Percentiles rank a stretch among this genome's conserved stretches.
Conservation (phyloP, 2,797 vertebrate genomes). For the Percopsis omiscomaycus region DNA sequence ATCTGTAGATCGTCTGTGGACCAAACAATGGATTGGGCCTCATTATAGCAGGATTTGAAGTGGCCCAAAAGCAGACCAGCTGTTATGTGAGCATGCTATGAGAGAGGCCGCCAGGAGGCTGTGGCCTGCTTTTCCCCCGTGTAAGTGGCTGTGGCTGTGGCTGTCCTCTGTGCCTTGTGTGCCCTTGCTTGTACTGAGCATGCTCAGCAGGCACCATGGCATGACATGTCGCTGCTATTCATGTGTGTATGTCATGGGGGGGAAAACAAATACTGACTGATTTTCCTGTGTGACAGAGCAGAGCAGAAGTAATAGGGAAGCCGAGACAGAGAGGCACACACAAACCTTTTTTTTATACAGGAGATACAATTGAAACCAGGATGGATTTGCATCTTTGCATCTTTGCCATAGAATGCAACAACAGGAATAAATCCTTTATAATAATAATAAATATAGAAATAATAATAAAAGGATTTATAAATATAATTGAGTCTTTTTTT, state of each 20-base stretch:
- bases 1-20: constrained; percentile 64
- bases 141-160: constrained; percentile 37
- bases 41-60: constrained; percentile 60
- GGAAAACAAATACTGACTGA: constrained; percentile 45
- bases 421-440: too few relatives aligned
- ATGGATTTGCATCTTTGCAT: too few relatives aligned
- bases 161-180: constrained; percentile 35
- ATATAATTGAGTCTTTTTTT: too few relatives aligned
- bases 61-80: constrained; percentile 51
- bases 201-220: constrained; percentile 33
- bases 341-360: constrained; percentile 1
- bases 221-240: constrained; percentile 45
- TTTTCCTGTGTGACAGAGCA: constrained; percentile 41
- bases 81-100: constrained; percentile 50
- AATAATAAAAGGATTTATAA: too few relatives aligned
- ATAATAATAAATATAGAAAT: too few relatives aligned
- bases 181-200: constrained; percentile 34
- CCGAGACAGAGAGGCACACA: too few relatives aligned
- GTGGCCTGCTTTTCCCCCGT: constrained; percentile 41
- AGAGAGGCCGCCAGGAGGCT: constrained; percentile 54
- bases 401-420: too few relatives aligned
- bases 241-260: constrained; percentile 41
- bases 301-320: constrained; percentile 60
- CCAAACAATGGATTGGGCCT: constrained; percentile 67
- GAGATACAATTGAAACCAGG: constrained; percentile 3